phyloP scores from a whole-genome alignment of 2,797 vertebrate genomes.

The Scolopax bukidnonensis region DNA sequence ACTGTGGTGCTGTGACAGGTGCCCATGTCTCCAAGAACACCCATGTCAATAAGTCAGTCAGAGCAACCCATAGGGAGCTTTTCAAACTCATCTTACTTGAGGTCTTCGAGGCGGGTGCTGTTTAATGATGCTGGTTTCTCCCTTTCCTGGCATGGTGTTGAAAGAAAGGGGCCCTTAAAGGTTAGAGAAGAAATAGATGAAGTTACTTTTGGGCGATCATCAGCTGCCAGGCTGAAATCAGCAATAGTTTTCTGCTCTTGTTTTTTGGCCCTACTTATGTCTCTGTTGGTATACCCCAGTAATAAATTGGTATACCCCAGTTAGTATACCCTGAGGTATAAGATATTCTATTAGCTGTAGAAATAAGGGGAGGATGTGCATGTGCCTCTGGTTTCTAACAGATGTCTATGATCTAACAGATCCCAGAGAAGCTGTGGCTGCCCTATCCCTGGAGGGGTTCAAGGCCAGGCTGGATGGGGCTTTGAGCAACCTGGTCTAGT shows the following conservation, averaged over 20 bases:
- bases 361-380: too few species aligned
- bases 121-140: slow-evolving; percentile 84
- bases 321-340: accelerated
- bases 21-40: background rate
- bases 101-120: slow-evolving; percentile 81
- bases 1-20: accelerated
- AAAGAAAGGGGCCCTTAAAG: slow-evolving; percentile 63
- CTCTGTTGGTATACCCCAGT: too few species aligned
- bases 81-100: slow-evolving; percentile 78
- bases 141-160: slow-evolving; percentile 54
- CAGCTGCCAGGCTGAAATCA: background rate
- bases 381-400: background rate
- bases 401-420: too few species aligned
- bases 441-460: too few species aligned
- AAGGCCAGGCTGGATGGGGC: too few species aligned
- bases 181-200: background rate
- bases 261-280: background rate
- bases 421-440: too few species aligned
- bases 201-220: background rate
- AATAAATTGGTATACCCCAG: too few species aligned
- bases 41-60: background rate
- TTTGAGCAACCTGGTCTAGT: too few species aligned
- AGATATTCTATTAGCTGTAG: background rate
- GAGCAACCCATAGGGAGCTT: slow-evolving; percentile 24
- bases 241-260: background rate